Evolutionary conservation across 2,888 invertebrate species (phyloP), one percentile per base, ranked within the genome.

Genomic region (Chromoteleia sp.): DNA sequence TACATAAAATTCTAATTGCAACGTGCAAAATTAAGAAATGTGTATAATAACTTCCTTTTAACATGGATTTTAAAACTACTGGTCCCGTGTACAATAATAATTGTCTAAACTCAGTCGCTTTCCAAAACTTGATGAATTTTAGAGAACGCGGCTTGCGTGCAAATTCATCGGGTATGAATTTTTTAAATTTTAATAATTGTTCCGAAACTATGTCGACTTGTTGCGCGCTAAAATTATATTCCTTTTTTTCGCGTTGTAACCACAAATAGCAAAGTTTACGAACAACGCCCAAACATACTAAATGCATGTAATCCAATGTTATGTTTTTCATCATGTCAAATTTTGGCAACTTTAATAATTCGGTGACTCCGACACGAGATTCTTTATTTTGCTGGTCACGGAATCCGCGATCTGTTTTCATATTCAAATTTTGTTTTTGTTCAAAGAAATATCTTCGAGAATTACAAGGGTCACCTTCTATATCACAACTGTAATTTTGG

Each of bases 241-340:
- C 1, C 8, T 45, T 45, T 19, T 45, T 45, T 17, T 15, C 19
- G 3, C 10, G 4, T 8, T 45, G 17, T 45, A 45, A 19, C 43
- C 10, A 33, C n/a, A 25, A 17, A 19, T 45, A 19, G 2, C 4
- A 8, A 8, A 73, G 10, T 43, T 30, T 50, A 36, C 63, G 14
- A 10, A 52, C 19, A 5, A 63, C 73, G 7, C 73, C 61, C 8
- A 73, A 17, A 14, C 21, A 54, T 6, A 73, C 29, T 0, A 54
- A n/a, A 41, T 73, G 63, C 63, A 73, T 61, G 10, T 41, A 54
- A 73, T 86, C 85, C 5, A 85, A 33, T 8, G 83, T 78, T 19
- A 86, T 61, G 43, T 74, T 45, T 15, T 45, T 4, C 2, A 45
- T 10, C 1, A 45, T 45, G 7, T 45, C 19, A 8, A 45, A 45